phyloP scores from a whole-genome alignment of 2,888 invertebrate genomes.

The Perdita meconis region DNA sequence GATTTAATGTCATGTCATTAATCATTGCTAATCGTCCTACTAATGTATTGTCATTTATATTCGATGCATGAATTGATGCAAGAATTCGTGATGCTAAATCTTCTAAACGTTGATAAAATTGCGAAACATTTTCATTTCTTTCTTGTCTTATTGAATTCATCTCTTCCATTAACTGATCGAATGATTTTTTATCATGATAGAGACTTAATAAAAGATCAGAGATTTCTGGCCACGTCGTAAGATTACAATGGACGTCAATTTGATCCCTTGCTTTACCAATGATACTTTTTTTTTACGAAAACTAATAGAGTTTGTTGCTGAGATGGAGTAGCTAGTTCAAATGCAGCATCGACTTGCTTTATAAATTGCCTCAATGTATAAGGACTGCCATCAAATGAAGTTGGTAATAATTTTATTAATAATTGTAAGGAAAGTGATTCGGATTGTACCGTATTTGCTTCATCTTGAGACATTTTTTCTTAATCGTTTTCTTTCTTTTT shows the following conservation, averaged over 20 bases:
- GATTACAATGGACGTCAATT: constrained; percentile 16
- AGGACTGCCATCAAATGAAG: no score
- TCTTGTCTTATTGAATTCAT: constrained; percentile 6
- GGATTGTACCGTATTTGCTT: no score
- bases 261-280: constrained; percentile 28
- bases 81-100: not conserved
- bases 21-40: not conserved
- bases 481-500: no score
- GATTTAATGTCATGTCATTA: not conserved
- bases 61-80: no score
- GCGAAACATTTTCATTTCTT: constrained; percentile 8
- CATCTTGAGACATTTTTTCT: no score
- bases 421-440: no score
- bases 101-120: constrained; percentile 15
- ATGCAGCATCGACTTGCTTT: constrained; percentile 2
- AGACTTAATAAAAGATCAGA: constrained; percentile 13
- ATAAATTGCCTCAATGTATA: no score
- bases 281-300: constrained; percentile 11
- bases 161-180: constrained; percentile 18
- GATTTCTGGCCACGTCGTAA: constrained; percentile 11
- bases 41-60: not conserved
- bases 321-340: constrained; percentile 4
- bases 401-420: no score
- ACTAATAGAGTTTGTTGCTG: constrained; percentile 7
- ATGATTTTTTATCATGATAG: constrained; percentile 22